Evolutionary conservation across 2,113 vertebrate species (phyloP), one percentile per base, ranked within the genome.

Genomic region (Zonotrichia leucophrys): DNA sequence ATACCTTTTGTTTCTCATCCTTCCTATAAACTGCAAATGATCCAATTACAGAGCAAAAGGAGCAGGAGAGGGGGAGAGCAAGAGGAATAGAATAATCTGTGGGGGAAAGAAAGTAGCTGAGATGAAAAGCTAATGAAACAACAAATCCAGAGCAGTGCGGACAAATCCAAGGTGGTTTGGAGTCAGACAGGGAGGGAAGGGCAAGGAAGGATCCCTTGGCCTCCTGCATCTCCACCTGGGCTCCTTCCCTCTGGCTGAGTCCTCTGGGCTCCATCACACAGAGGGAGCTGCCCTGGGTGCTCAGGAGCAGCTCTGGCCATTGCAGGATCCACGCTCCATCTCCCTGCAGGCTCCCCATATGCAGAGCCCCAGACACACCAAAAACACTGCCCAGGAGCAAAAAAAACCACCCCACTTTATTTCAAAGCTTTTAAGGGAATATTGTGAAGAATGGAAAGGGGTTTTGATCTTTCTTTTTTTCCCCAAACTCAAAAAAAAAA

Each of bases 1-100:
- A 92, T 95, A 79, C 88, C 79, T 87, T 91, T 93, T 96, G 92
- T 94, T 90, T 91, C 92, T 85, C 75, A 66, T 52, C 88, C 76
- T 82, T 66, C 75, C 82, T 69, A 60, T 79, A 90, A 93, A 62
- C 72, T 41, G 88, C 87, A 85, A 85, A 88, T 53, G 95, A 93
- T 86, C 78, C 92, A 80, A 91, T 94, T 94, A 93, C 1, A 53
- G 22, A 94, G 67, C 14, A 72, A 90, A 95, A 73, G 67, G 66
- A 73, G 53, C 4, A 33, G 85, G 56, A 60, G 64, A 60, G 31
- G 75, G 55, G 62, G 47, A 42, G 78, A 82, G 69, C 35, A 21
- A 31, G 70, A 85, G 59, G 52, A 69, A 60, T 7, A 49, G 82
- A 82, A 84, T 84, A 37, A 91, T 72, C 64, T 80, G 0, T 1